A percentile compares a stretch with the other conserved stretches of the same genome.
These are phyloP conservation scores for Tichodroma muraria DNA, from an alignment of 2,113 vertebrate species.

Conservation along the genomic window DNA sequence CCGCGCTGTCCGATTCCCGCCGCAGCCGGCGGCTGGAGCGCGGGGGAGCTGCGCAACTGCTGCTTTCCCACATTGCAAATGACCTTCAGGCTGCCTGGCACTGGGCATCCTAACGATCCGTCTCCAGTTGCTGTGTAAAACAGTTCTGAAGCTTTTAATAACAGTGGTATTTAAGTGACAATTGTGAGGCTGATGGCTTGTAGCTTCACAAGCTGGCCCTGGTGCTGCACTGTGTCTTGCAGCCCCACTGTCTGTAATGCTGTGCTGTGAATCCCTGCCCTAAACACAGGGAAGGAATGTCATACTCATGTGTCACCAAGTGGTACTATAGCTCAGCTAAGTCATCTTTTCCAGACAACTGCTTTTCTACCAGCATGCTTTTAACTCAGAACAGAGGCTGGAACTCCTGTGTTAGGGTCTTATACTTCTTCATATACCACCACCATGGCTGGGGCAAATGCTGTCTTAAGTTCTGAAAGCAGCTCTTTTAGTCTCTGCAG, in stretches of 20 bases:
- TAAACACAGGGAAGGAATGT: background rate
- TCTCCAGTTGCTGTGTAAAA: conserved; percentile 48
- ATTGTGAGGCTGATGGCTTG: background rate
- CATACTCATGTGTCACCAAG: background rate
- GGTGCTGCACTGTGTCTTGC: background rate
- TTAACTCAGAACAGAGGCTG: background rate
- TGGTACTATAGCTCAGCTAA: background rate
- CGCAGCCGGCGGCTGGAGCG: background rate
- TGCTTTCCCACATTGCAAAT: conserved; percentile 3
- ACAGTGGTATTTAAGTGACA: conserved; percentile 48
- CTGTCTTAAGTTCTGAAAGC: background rate
- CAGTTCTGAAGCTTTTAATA: conserved; percentile 58
- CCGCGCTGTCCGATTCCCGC: background rate
- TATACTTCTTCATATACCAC: background rate
- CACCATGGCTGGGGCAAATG: background rate
- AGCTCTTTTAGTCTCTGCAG: background rate
- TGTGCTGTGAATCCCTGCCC: background rate
- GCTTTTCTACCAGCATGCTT: background rate
- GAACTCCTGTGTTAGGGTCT: background rate
- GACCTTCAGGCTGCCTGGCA: conserved; percentile 65
- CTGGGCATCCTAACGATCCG: background rate
- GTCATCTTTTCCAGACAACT: background rate
- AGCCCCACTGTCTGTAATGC: background rate
- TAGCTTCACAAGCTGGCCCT: background rate
- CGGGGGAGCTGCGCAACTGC: conserved; percentile 5